A percentile compares a stretch with the other conserved stretches of the same genome.
Conservation (phyloP, 2,888 invertebrate genomes). For the Sinelater perroti region DNA sequence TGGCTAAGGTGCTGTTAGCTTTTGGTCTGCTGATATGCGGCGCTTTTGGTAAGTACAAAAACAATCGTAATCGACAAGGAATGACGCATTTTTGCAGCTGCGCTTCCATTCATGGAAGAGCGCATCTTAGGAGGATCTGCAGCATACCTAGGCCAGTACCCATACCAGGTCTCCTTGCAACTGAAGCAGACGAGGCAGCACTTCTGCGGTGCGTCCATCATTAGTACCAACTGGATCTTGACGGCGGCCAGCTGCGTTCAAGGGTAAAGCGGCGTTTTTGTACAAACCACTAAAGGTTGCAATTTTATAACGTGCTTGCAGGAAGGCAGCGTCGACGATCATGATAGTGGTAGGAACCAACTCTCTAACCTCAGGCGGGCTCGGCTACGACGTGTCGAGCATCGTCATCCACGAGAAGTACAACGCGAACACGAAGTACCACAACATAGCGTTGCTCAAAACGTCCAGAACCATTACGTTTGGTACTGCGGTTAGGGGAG, state of each 20-base stretch:
- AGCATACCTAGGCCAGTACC: constrained; percentile 57
- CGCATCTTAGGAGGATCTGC: constrained; percentile 63
- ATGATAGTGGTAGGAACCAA: constrained; percentile 63
- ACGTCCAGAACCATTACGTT: constrained; percentile 18
- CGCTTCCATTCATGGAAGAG: too few species aligned
- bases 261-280: constrained; percentile 52
- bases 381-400: constrained; percentile 55
- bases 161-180: constrained; percentile 61
- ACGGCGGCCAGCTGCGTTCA: constrained; percentile 64
- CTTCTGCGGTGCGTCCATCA: constrained; percentile 63
- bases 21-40: too few species aligned
- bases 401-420: constrained; percentile 61
- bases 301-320: background rate
- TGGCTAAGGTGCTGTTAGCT: too few species aligned
- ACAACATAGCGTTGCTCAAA: constrained; percentile 41
- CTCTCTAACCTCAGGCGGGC: constrained; percentile 60
- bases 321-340: background rate
- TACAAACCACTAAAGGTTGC: background rate
- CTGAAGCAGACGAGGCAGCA: constrained; percentile 54
- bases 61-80: too few species aligned
- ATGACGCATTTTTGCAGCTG: too few species aligned
- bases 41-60: too few species aligned
- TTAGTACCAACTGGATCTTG: constrained; percentile 57
- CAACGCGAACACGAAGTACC: constrained; percentile 45
- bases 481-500: background rate